These are phyloP conservation scores for Spea multiplicata DNA, from an alignment of 2,113 vertebrate genomes.

Conservation along the genomic window DNA sequence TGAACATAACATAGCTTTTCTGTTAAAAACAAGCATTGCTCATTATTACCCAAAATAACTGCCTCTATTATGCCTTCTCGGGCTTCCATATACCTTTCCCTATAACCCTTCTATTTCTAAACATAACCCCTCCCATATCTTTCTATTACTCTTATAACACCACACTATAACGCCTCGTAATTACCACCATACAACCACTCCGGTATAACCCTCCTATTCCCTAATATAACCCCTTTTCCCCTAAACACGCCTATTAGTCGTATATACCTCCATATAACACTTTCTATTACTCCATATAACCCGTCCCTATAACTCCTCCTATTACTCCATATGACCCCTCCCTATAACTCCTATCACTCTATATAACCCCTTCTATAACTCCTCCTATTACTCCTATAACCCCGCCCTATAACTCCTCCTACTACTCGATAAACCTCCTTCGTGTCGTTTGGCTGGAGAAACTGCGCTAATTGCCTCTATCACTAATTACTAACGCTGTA, in stretches of 20 bases:
- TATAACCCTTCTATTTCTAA: conserved; percentile 9
- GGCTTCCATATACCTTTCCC: conserved; percentile 1
- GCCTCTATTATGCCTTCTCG: neutral
- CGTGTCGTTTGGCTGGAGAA: neutral
- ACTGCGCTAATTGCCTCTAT: neutral
- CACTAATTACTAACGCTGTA: neutral
- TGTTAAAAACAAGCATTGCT: neutral
- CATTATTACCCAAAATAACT: neutral
- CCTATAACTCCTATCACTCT: neutral
- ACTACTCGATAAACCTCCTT: neutral
- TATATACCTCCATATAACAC: neutral
- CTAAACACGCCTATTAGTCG: neutral
- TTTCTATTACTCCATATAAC: conserved; percentile 10
- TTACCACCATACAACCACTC: neutral
- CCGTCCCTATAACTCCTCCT: neutral
- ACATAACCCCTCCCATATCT: neutral
- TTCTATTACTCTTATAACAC: conserved; percentile 6
- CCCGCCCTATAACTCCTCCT: neutral
- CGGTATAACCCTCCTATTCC: neutral
- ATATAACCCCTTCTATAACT: neutral
- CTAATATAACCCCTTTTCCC: conserved; percentile 3
- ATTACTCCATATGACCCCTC: conserved; percentile 4
- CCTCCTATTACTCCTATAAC: neutral
- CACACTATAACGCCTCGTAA: neutral
- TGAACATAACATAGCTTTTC: no score